These are phyloP conservation scores for human (Homo sapiens) DNA, from an alignment of 2,113 vertebrate genomes.

Conservation along the genomic window GRCh38 chr5:79439001-79439500, in stretches of 20 bases:
- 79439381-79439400: constrained; percentile 32
- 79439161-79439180: constrained; percentile 31
- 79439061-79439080: constrained; percentile 89
- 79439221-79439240: not conserved
- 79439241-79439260: constrained; percentile 33
- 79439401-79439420: constrained; percentile 17
- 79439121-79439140: constrained; percentile 94
- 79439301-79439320: no score
- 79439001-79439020: constrained; percentile 95
- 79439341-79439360: constrained; percentile 44
- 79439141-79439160: constrained; percentile 91
- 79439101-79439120: constrained; percentile 94
- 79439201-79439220: constrained; percentile 35
- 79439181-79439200: constrained; percentile 48
- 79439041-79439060: constrained; percentile 90
- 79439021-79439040: constrained; percentile 93
- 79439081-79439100: constrained; percentile 94
- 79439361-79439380: constrained; percentile 16
- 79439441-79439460: not conserved
- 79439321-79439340: not conserved
- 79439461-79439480: not conserved
- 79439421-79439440: constrained; percentile 51
- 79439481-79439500: not conserved
- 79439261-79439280: constrained; percentile 35
- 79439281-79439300: not conserved